Evolutionary conservation across 2,797 vertebrate genomes (phyloP).

Genomic region (Aphelocoma californica): DNA sequence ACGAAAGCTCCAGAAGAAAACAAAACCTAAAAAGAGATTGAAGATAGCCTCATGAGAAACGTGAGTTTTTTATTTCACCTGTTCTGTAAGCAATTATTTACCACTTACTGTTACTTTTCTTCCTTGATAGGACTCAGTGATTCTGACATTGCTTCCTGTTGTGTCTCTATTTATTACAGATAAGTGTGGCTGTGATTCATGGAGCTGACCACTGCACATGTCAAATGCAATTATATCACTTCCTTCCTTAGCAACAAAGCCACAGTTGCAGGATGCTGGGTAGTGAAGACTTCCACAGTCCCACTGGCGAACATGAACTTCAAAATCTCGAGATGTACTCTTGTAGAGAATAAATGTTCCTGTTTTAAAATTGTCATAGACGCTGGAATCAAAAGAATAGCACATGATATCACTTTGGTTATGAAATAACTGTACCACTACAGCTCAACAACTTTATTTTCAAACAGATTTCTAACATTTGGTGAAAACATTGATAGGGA

Average conservation of each 20-base stretch:
- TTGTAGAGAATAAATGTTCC: conserved; percentile 88
- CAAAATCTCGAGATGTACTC: conserved; percentile 79
- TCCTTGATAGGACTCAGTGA: conserved; percentile 87
- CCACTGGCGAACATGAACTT: conserved; percentile 88
- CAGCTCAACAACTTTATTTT: background rate
- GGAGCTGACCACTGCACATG: conserved; percentile 85
- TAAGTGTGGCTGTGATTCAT: conserved; percentile 80
- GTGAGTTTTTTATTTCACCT: background rate
- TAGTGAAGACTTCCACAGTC: conserved; percentile 83
- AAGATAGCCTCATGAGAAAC: background rate
- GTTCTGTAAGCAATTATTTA: background rate
- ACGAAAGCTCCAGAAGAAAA: conserved; percentile 88
- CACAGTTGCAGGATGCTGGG: conserved; percentile 83
- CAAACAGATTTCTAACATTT: background rate
- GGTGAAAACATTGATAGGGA: background rate
- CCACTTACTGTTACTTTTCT: conserved; percentile 90
- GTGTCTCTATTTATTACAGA: conserved; percentile 79
- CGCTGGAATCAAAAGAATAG: conserved; percentile 64
- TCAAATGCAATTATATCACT: conserved; percentile 81
- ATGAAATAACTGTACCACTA: background rate
- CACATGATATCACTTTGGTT: background rate
- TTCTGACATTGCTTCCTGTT: conserved; percentile 74
- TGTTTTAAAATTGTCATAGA: conserved; percentile 84
- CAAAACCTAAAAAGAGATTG: conserved; percentile 74
- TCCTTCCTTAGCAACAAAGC: conserved; percentile 82